Evolutionary conservation across 2,888 invertebrate genomes (phyloP), one percentile per base, ranked within the genome.

Genomic region (Imbricaverruca yamaguchii): DNA sequence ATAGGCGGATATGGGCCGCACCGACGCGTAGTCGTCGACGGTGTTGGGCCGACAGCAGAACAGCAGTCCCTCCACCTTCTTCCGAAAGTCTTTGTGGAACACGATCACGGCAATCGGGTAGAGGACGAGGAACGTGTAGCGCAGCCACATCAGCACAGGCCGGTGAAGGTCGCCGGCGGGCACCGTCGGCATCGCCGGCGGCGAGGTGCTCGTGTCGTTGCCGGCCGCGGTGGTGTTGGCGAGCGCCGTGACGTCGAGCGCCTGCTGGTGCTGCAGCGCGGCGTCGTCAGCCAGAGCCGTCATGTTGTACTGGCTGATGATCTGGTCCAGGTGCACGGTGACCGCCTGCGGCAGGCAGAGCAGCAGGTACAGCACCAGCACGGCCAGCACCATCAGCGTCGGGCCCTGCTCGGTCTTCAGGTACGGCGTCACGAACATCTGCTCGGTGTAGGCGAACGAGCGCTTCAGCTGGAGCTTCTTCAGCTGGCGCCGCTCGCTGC

Each of bases 91-190:
- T 80, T 85, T 84, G 21, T 85, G 80, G 39, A 84, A 83, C 1
- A 81, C 61, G n/a, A 86, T 84, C 18, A 85, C 84, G 6, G 84
- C 57, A 23, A 85, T 77, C 0, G 86, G 85, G 55, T 84, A 84
- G 0, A 84, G 6, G n/a, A 85, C 82, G 23, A 84, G 81, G 81
- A 83, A 85, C 2, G 84, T 59, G 78, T 83, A 85, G 23, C 85
- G 82, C 12, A 85, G 83, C 85, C 85, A 86, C 1, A 85, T 84
- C 57, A 85, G 84, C 15, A 83, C 83, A 12, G 85, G 85, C 74
- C 86, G 86, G 63, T 83, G 83, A 11, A 80, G 81, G 2, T 82
- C 81, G 0, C 84, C 83, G 53, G 61, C 59, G 10, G 81, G 59
- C 18, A 83, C 81, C 23, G 83, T 83, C 25, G 81, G 83, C n/a